These are phyloP conservation scores for Eristalis pertinax DNA, from an alignment of 2,888 invertebrate species.

Conservation along the genomic window DNA sequence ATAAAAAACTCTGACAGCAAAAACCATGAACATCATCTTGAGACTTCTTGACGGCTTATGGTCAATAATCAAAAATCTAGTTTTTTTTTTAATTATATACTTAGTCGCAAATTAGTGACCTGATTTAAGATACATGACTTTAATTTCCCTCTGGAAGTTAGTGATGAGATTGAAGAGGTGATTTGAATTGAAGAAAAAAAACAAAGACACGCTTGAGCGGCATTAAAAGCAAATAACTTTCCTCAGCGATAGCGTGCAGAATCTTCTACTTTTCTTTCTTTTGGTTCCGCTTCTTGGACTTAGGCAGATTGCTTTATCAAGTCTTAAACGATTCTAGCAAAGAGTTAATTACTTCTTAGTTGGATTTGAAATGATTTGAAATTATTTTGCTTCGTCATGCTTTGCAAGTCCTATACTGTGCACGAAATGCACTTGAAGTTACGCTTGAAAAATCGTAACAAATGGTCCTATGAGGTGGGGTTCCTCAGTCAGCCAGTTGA, in stretches of 20 bases:
- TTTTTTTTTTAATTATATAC: no score
- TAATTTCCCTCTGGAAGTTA: not conserved
- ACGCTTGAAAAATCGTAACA: not conserved
- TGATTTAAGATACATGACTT: not conserved
- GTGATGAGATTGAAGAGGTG: not conserved
- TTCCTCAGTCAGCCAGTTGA: not conserved
- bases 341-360: not conserved
- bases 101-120: not conserved
- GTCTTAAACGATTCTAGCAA: not conserved
- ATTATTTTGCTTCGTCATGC: not conserved
- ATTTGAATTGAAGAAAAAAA: not conserved
- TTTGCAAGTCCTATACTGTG: not conserved
- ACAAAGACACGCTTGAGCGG: not conserved
- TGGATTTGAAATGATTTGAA: not conserved
- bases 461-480: not conserved
- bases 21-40: no score
- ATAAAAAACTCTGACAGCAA: no score
- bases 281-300: not conserved
- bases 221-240: not conserved
- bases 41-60: no score
- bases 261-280: not conserved
- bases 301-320: not conserved
- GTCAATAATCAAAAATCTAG: not conserved
- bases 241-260: not conserved
- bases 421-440: not conserved